Conservation (phyloP, 2,888 invertebrate species). For the Linnaemya vulpina region DNA sequence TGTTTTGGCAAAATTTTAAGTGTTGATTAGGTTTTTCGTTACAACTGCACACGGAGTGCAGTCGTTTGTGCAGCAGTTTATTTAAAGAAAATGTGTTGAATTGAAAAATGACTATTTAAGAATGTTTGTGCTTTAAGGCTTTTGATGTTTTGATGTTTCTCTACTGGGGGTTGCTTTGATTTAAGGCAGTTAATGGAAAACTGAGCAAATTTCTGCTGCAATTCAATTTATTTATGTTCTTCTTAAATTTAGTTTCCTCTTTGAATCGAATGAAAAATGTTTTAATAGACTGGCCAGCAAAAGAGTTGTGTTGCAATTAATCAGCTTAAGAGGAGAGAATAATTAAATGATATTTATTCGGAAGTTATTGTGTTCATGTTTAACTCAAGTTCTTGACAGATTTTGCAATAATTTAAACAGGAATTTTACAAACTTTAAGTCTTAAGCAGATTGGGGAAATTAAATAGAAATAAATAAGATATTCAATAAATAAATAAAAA, state of each 20-base stretch:
- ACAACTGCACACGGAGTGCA: neutral
- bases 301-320: slow-evolving; percentile 31
- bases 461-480: no score
- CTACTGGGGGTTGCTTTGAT: slow-evolving; percentile 26
- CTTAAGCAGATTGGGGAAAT: no score
- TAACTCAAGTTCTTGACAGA: no score
- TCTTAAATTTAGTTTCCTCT: slow-evolving; percentile 27
- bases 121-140: slow-evolving; percentile 42
- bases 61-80: slow-evolving; percentile 2
- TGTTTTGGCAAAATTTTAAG: slow-evolving; percentile 76
- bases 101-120: slow-evolving; percentile 71
- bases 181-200: slow-evolving; percentile 54
- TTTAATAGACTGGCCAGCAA: neutral
- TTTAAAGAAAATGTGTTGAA: slow-evolving; percentile 29
- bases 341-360: no score
- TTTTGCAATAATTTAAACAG: no score
- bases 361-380: no score
- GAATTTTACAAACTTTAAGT: no score
- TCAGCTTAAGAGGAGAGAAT: neutral
- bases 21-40: slow-evolving; percentile 76
- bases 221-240: slow-evolving; percentile 52
- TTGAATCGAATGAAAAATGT: slow-evolving; percentile 7
- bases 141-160: slow-evolving; percentile 26
- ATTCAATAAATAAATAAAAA: no score
- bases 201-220: slow-evolving; percentile 30